phyloP scores from a whole-genome alignment of 2,888 invertebrate species.

The Lucinisca nassula region DNA sequence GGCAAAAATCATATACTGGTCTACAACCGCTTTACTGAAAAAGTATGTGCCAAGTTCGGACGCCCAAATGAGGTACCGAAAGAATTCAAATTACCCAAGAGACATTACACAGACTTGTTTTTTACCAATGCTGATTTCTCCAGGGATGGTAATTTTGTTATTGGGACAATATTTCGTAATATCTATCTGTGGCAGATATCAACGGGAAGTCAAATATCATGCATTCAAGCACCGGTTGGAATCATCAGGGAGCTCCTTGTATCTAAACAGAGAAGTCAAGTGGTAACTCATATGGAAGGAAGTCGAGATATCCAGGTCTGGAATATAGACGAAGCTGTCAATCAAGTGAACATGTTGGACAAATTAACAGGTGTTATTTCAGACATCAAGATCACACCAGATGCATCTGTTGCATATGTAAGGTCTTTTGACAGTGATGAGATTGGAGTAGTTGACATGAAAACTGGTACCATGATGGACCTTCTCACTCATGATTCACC shows the following conservation, averaged over 20 bases:
- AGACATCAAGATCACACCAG: slow-evolving; percentile 78
- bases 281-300: slow-evolving; percentile 81
- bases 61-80: slow-evolving; percentile 83
- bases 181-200: slow-evolving; percentile 86
- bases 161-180: slow-evolving; percentile 86
- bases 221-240: slow-evolving; percentile 86
- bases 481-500: slow-evolving; percentile 85
- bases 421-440: slow-evolving; percentile 85
- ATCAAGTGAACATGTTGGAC: slow-evolving; percentile 83
- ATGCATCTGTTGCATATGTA: slow-evolving; percentile 81
- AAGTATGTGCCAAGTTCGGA: slow-evolving; percentile 78
- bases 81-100: slow-evolving; percentile 86
- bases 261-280: slow-evolving; percentile 76
- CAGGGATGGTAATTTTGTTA: slow-evolving; percentile 82
- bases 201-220: slow-evolving; percentile 75
- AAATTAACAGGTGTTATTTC: slow-evolving; percentile 83
- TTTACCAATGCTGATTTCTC: slow-evolving; percentile 86
- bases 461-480: slow-evolving; percentile 84
- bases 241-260: slow-evolving; percentile 82
- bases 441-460: slow-evolving; percentile 86
- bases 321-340: slow-evolving; percentile 83
- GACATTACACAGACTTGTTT: slow-evolving; percentile 74
- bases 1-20: slow-evolving; percentile 80
- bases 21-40: slow-evolving; percentile 81
- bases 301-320: slow-evolving; percentile 83